These are phyloP conservation scores for Schlechtendalia chinensis DNA, from an alignment of 1,140 invertebrate species.

Conservation along the genomic window DNA sequence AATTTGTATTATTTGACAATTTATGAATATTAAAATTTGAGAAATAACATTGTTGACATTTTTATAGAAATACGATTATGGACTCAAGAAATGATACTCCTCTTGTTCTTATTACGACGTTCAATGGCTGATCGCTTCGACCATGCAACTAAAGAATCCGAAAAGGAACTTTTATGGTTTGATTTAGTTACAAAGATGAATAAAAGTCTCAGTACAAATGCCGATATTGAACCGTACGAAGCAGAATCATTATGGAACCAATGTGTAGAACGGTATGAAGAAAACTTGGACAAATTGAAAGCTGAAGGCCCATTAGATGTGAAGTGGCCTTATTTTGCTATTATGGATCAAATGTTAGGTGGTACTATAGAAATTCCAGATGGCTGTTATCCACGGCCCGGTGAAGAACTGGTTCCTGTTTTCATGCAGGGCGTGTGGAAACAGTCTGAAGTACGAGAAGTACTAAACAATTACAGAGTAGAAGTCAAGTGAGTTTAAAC, in stretches of 20 bases:
- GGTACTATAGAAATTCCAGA: slow-evolving; percentile 50
- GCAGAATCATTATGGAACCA: slow-evolving; percentile 49
- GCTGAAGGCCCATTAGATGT: slow-evolving; percentile 46
- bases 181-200: slow-evolving; percentile 49
- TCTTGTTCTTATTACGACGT: slow-evolving; percentile 40
- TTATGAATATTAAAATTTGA: no score
- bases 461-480: slow-evolving; percentile 15
- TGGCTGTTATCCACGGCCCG: slow-evolving; percentile 41
- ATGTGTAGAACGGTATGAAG: slow-evolving; percentile 48
- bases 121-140: slow-evolving; percentile 28
- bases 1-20: background rate
- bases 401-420: slow-evolving; percentile 46
- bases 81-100: slow-evolving; percentile 50
- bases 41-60: background rate
- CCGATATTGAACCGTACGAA: slow-evolving; percentile 49
- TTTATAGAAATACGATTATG: slow-evolving; percentile 49
- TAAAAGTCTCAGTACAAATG: slow-evolving; percentile 33
- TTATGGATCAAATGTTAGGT: slow-evolving; percentile 51
- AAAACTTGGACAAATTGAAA: slow-evolving; percentile 48
- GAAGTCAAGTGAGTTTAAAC: slow-evolving; percentile 13
- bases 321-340: slow-evolving; percentile 51
- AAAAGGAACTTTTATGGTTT: slow-evolving; percentile 40
- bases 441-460: slow-evolving; percentile 39
- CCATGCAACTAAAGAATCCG: slow-evolving; percentile 25
- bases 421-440: slow-evolving; percentile 47